Evolutionary conservation across 1,140 invertebrate species (phyloP).

Genomic region (Galleria mellonella): DNA sequence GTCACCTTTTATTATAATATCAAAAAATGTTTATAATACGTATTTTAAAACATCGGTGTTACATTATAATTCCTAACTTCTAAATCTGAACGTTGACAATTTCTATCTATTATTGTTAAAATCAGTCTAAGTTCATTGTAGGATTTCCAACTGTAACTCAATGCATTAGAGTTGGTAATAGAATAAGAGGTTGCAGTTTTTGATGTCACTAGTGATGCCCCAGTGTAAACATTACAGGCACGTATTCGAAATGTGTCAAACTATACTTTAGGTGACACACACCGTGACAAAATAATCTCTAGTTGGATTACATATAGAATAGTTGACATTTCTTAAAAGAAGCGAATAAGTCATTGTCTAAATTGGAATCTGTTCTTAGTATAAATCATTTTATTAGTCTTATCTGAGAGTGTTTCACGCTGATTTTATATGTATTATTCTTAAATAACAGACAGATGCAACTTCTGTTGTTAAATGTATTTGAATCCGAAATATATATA

Average conservation of each 20-base stretch:
- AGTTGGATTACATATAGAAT: slow-evolving; percentile 12
- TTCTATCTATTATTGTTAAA: too few relatives aligned
- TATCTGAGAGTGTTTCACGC: neutral
- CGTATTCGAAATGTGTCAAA: slow-evolving; percentile 44
- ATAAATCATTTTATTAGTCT: slow-evolving; percentile 6
- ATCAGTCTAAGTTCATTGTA: too few relatives aligned
- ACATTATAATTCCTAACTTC: neutral
- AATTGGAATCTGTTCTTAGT: slow-evolving; percentile 32
- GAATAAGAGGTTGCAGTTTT: neutral
- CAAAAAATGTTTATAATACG: too few relatives aligned
- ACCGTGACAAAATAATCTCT: slow-evolving; percentile 48
- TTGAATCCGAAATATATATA: too few relatives aligned
- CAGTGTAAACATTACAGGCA: slow-evolving; percentile 29
- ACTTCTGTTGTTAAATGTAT: too few relatives aligned
- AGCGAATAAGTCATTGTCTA: slow-evolving; percentile 29
- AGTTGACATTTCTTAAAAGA: slow-evolving; percentile 25
- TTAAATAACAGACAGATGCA: too few relatives aligned
- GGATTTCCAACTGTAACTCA: too few relatives aligned
- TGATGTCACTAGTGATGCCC: slow-evolving; percentile 21
- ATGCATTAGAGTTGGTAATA: too few relatives aligned
- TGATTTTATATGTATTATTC: too few relatives aligned
- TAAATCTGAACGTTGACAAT: neutral
- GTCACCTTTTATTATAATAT: too few relatives aligned
- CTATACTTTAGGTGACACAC: slow-evolving; percentile 35
- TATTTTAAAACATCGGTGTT: too few relatives aligned